Percentiles rank a stretch among this genome's conserved stretches.
Conservation (phyloP, 2,113 vertebrate genomes). For the Microtus oregoni region DNA sequence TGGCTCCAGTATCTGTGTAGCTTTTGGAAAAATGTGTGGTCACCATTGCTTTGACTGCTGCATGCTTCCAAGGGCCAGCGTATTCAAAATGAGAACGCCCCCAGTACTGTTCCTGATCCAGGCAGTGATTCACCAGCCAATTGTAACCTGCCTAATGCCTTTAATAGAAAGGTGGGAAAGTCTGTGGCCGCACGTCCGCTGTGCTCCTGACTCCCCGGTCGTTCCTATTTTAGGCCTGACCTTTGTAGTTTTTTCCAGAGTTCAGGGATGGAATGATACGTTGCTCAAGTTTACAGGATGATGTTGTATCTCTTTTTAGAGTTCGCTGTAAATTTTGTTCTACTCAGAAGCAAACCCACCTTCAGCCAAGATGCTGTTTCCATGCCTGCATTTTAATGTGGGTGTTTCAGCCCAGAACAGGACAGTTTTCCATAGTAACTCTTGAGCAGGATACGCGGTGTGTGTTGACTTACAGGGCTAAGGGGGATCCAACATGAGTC, state of each 20-base stretch:
- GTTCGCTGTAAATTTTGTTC: slow-evolving; percentile 85
- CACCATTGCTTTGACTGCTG: neutral
- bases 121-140: slow-evolving; percentile 71
- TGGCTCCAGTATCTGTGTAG: neutral
- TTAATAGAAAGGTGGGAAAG: slow-evolving; percentile 85
- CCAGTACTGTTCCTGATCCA: neutral
- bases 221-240: slow-evolving; percentile 89
- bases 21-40: slow-evolving; percentile 46
- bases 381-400: slow-evolving; percentile 81
- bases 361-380: slow-evolving; percentile 74
- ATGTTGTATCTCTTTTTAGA: slow-evolving; percentile 88
- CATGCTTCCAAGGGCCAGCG: neutral
- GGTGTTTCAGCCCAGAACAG: slow-evolving; percentile 83
- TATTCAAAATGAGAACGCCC: neutral
- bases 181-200: slow-evolving; percentile 84
- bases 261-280: slow-evolving; percentile 84
- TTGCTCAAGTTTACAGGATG: slow-evolving; percentile 85
- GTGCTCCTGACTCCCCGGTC: slow-evolving; percentile 86
- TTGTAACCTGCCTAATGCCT: slow-evolving; percentile 73
- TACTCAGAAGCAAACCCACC: slow-evolving; percentile 86
- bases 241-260: slow-evolving; percentile 85
- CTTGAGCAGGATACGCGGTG: slow-evolving; percentile 87
- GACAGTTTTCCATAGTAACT: slow-evolving; percentile 86
- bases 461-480: slow-evolving; percentile 82
- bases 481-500: slow-evolving; percentile 81